Percentiles rank a stretch among this genome's conserved stretches.
phyloP scores from a whole-genome alignment of 2,113 vertebrate species.

The Anolis carolinensis region DNA sequence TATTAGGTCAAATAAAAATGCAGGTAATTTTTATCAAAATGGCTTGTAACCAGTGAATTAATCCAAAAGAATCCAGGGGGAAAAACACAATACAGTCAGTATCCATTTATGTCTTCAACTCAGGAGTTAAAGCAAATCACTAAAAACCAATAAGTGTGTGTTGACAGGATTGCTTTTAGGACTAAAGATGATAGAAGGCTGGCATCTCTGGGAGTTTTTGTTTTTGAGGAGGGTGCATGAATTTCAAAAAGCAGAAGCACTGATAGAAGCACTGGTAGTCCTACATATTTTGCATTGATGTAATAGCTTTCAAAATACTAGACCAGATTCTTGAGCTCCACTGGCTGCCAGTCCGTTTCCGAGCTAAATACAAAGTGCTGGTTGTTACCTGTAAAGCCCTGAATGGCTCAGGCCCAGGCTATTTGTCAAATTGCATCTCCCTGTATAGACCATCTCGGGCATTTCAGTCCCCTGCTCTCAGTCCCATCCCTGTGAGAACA shows the following conservation, averaged over 20 bases:
- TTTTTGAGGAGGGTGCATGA: neutral
- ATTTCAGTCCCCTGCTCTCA: too few species aligned
- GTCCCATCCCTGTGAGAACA: too few species aligned
- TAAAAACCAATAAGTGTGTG: neutral
- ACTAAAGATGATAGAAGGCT: neutral
- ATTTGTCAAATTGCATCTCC: too few species aligned
- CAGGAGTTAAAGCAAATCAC: neutral
- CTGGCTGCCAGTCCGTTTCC: too few species aligned
- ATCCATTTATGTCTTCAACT: neutral
- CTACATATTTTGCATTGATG: conserved; percentile 1
- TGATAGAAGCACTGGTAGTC: neutral
- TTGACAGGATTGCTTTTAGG: neutral
- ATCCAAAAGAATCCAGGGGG: neutral
- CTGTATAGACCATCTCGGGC: too few species aligned
- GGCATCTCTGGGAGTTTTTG: neutral
- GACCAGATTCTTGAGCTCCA: neutral
- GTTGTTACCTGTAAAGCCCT: too few species aligned
- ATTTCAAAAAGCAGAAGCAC: neutral
- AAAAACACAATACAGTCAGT: neutral
- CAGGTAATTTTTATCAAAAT: neutral
- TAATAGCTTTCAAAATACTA: conserved; percentile 8
- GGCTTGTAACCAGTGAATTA: neutral
- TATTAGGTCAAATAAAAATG: neutral
- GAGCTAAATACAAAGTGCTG: too few species aligned
- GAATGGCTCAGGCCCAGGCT: too few species aligned